Conservation (phyloP, 2,113 vertebrate genomes). For the Thomomys bottae region DNA sequence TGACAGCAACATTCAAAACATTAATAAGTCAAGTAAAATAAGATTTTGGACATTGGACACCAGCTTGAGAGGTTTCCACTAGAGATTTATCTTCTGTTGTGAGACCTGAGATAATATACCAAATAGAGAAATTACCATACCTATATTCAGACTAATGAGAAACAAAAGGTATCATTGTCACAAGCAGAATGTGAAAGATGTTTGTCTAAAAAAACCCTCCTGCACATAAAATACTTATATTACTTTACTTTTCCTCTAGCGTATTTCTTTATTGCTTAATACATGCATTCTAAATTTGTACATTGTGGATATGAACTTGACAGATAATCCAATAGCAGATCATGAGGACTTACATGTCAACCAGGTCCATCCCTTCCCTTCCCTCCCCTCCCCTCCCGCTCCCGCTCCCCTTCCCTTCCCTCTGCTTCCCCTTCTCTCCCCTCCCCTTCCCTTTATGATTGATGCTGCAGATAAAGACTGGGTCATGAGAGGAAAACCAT, state of each 20-base stretch:
- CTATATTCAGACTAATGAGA: background rate
- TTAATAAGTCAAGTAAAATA: background rate
- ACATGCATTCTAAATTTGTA: background rate
- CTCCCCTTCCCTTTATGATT: no score
- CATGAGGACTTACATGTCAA: background rate
- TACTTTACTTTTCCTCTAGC: background rate
- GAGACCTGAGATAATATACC: background rate
- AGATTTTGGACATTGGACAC: background rate
- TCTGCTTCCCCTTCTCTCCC: no score
- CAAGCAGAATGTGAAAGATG: background rate
- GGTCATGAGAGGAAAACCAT: no score
- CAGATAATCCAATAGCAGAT: background rate
- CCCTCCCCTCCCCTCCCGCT: no score
- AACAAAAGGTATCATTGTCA: background rate
- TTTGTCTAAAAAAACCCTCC: background rate
- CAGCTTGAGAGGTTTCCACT: background rate
- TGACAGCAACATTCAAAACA: background rate
- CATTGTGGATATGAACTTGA: background rate
- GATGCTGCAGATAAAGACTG: no score
- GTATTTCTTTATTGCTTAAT: background rate
- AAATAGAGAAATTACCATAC: background rate
- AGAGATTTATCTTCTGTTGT: background rate
- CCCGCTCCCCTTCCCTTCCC: no score
- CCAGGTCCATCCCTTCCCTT: no score
- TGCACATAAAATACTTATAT: background rate